phyloP scores from a whole-genome alignment of 2,797 vertebrate species.

The Oryzias dopingdopingensis region DNA sequence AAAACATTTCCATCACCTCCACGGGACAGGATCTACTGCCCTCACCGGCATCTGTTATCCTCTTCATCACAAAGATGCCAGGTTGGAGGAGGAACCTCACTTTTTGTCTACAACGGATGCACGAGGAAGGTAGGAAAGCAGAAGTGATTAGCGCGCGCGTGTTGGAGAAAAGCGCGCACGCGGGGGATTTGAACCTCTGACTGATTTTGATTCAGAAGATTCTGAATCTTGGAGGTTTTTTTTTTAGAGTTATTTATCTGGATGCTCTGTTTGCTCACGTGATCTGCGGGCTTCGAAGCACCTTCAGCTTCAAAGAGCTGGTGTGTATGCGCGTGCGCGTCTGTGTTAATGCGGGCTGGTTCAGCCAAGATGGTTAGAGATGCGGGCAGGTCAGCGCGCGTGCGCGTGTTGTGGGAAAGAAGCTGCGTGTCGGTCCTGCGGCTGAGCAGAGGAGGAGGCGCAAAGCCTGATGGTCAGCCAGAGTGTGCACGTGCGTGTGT shows the following conservation, averaged over 20 bases:
- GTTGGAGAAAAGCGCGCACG: slow-evolving; percentile 1
- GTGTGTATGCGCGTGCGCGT: not conserved
- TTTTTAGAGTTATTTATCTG: slow-evolving; percentile 54
- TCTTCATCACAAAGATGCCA: slow-evolving; percentile 78
- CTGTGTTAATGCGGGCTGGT: slow-evolving; percentile 61
- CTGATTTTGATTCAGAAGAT: slow-evolving; percentile 12
- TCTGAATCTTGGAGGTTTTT: slow-evolving; percentile 30
- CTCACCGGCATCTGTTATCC: slow-evolving; percentile 23
- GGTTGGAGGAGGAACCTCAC: slow-evolving; percentile 91
- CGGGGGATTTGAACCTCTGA: not conserved
- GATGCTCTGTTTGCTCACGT: slow-evolving; percentile 18
- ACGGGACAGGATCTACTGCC: slow-evolving; percentile 53
- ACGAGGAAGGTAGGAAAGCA: slow-evolving; percentile 86
- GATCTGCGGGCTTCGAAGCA: slow-evolving; percentile 41
- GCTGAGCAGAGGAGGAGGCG: slow-evolving; percentile 32
- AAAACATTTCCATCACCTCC: slow-evolving; percentile 24
- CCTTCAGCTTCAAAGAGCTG: slow-evolving; percentile 42
- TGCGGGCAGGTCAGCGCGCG: slow-evolving; percentile 54
- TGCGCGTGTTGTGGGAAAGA: not conserved
- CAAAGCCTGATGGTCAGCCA: slow-evolving; percentile 46
- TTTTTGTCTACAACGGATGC: slow-evolving; percentile 91
- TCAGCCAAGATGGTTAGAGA: slow-evolving; percentile 60
- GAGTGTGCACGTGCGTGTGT: slow-evolving; percentile 29
- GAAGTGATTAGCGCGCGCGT: slow-evolving; percentile 23
- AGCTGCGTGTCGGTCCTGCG: slow-evolving; percentile 44